These are phyloP conservation scores for Isaurus tuberculatus DNA, from an alignment of 92 coral and sea anemone genomes.

Conservation along the genomic window DNA sequence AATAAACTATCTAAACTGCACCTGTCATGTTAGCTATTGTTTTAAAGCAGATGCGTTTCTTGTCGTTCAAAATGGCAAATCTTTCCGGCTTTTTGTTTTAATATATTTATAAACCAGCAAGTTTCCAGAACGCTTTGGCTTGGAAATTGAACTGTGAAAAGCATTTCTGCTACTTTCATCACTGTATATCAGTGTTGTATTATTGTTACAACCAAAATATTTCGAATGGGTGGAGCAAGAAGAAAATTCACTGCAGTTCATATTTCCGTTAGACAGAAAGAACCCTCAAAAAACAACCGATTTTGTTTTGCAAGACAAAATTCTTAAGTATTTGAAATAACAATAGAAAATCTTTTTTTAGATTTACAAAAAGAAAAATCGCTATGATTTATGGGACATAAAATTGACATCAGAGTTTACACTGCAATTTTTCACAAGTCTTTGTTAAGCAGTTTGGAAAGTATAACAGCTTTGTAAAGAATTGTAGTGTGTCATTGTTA, in stretches of 20 bases:
- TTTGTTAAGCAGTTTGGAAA: not conserved
- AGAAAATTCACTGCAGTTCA: not conserved
- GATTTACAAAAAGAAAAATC: not conserved
- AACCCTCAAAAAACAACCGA: not conserved
- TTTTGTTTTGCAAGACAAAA: not conserved
- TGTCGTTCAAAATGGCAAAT: not conserved
- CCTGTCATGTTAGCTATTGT: slow-evolving; percentile 7
- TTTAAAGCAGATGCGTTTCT: not conserved
- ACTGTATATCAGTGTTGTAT: not conserved
- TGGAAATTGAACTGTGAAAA: not conserved
- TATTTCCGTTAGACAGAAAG: not conserved
- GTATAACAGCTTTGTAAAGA: not conserved
- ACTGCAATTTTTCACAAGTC: not conserved
- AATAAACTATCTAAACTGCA: slow-evolving; percentile 18
- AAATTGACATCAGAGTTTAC: not conserved
- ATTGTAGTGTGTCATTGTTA: not conserved
- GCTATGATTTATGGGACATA: not conserved
- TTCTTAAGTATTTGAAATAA: not conserved
- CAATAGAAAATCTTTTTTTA: too few species aligned
- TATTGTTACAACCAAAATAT: not conserved
- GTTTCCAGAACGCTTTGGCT: not conserved
- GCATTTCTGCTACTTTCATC: not conserved
- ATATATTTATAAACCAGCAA: not conserved
- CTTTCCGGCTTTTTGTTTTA: not conserved
- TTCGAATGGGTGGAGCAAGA: not conserved